Conservation (phyloP, 2,888 invertebrate species). For the Aquatica leii region DNA sequence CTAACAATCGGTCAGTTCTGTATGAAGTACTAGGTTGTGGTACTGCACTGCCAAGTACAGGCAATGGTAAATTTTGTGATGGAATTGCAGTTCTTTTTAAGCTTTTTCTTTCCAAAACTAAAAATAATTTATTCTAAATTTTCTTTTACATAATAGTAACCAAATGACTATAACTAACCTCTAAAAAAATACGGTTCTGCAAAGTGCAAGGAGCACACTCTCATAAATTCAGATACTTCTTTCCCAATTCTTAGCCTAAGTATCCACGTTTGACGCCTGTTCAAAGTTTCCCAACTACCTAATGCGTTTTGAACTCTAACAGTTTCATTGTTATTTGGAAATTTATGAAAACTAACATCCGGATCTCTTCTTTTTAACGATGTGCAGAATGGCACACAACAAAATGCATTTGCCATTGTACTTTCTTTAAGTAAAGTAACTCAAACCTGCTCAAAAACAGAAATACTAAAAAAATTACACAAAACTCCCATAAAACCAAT, state of each 20-base stretch:
- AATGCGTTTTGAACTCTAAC: background rate
- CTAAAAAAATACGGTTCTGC: background rate
- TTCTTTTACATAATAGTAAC: background rate
- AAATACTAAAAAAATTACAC: too few species aligned
- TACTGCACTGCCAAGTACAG: background rate
- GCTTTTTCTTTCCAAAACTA: background rate
- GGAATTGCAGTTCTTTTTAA: slow-evolving; percentile 1
- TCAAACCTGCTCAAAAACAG: too few species aligned
- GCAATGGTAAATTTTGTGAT: background rate
- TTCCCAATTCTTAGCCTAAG: background rate
- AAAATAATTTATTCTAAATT: background rate
- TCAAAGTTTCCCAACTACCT: too few species aligned
- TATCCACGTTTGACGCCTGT: background rate
- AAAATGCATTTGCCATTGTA: background rate
- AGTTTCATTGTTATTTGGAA: background rate
- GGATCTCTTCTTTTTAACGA: slow-evolving; percentile 4
- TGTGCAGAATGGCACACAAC: slow-evolving; percentile 3
- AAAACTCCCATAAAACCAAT: too few species aligned
- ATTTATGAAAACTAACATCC: slow-evolving; percentile 1
- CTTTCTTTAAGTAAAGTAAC: too few species aligned
- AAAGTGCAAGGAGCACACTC: background rate
- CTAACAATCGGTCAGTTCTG: background rate
- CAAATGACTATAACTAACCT: background rate
- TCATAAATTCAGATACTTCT: background rate
- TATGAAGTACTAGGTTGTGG: background rate